Evolutionary conservation across 2,113 vertebrate genomes (phyloP).

Genomic region (Cygnus atratus): DNA sequence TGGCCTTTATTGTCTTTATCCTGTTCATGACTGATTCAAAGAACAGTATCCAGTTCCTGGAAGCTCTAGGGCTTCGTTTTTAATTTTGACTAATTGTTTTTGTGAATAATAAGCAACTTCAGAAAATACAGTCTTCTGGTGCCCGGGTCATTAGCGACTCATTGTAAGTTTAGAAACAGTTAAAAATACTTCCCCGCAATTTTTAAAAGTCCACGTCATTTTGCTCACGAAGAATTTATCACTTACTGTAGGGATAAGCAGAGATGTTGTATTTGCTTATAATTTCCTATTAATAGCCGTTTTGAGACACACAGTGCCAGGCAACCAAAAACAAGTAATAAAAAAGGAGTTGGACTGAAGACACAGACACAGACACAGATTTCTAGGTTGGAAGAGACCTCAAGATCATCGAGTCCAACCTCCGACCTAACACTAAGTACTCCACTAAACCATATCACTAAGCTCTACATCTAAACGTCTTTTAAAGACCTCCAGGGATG

Average conservation of each 20-base stretch:
- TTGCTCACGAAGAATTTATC: background rate
- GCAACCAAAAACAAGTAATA: background rate
- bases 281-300: background rate
- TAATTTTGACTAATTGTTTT: constrained; percentile 31
- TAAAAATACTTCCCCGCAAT: background rate
- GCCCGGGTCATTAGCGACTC: constrained; percentile 15
- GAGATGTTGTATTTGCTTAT: background rate
- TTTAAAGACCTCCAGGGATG: no score
- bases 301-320: background rate
- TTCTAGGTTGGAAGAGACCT: no score
- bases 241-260: background rate
- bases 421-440: no score
- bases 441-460: no score
- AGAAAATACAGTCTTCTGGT: constrained; percentile 4
- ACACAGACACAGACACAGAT: no score
- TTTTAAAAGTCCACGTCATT: background rate
- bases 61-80: background rate
- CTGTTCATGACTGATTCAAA: constrained; percentile 16
- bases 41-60: constrained; percentile 19
- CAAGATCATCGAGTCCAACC: no score
- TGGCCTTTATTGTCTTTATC: background rate
- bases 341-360: background rate
- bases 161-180: background rate
- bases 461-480: no score
- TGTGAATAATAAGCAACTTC: constrained; percentile 17